Conservation (phyloP, 2,888 invertebrate species). For the Hemaris fuciformis region DNA sequence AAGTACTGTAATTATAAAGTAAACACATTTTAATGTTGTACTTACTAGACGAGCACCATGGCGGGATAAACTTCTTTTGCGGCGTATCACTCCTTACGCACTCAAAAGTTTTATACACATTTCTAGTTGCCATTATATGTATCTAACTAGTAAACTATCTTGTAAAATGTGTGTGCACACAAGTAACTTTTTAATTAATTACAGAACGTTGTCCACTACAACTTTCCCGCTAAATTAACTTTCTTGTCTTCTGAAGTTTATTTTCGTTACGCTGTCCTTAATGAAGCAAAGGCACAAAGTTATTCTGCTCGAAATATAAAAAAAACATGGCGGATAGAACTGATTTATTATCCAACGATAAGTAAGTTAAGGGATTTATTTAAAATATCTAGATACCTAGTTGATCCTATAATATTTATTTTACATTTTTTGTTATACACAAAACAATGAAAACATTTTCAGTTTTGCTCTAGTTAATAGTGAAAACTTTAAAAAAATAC, state of each 20-base stretch:
- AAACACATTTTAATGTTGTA: slow-evolving; percentile 3
- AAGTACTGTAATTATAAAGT: too few relatives aligned
- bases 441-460: not conserved
- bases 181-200: slow-evolving; percentile 4
- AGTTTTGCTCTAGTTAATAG: not conserved
- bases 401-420: not conserved
- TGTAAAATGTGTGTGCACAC: not conserved
- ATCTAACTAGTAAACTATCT: not conserved
- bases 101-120: slow-evolving; percentile 5
- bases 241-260: slow-evolving; percentile 7
- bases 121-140: slow-evolving; percentile 10
- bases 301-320: not conserved
- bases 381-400: not conserved
- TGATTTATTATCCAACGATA: not conserved
- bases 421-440: not conserved
- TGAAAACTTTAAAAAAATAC: slow-evolving; percentile 21
- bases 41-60: slow-evolving; percentile 66
- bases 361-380: not conserved
- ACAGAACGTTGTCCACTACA: slow-evolving; percentile 1
- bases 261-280: slow-evolving; percentile 1
- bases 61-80: slow-evolving; percentile 48
- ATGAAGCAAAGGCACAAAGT: slow-evolving; percentile 1
- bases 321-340: not conserved
- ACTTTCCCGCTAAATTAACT: slow-evolving; percentile 10
- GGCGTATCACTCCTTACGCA: slow-evolving; percentile 40